A percentile compares a stretch with the other conserved stretches of the same genome.
phyloP scores from a whole-genome alignment of 2,888 invertebrate species.

The Cancer borealis region DNA sequence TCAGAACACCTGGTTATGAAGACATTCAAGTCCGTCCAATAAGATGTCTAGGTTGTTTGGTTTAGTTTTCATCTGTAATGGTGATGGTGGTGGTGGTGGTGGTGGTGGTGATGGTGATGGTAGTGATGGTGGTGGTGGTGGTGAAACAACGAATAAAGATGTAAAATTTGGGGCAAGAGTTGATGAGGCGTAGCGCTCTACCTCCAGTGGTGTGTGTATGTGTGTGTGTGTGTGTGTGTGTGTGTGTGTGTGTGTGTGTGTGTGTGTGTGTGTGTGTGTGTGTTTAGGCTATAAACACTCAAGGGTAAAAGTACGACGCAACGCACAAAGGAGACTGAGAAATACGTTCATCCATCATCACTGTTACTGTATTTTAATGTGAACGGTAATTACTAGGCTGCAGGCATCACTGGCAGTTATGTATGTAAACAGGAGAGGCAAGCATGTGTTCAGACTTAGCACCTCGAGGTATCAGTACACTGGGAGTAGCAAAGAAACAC shows the following conservation, averaged over 20 bases:
- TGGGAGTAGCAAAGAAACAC: too few relatives aligned
- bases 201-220: neutral
- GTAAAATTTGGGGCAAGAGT: neutral
- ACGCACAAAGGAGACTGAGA: neutral
- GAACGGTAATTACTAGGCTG: neutral
- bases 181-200: neutral
- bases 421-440: too few relatives aligned
- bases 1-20: neutral
- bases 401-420: neutral
- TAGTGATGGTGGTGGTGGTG: neutral
- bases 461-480: too few relatives aligned
- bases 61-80: too few relatives aligned
- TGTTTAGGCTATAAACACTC: neutral
- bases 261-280: neutral
- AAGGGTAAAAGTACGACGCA: neutral
- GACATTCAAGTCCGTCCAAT: too few relatives aligned
- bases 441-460: too few relatives aligned
- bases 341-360: neutral
- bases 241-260: neutral
- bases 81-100: neutral
- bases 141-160: too few relatives aligned
- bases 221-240: conserved; percentile 11
- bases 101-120: neutral
- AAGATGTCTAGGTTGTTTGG: too few relatives aligned
- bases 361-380: neutral